Percentiles rank a stretch among this genome's conserved stretches.
Evolutionary conservation across 1,140 invertebrate genomes (phyloP).

Genomic region (Parasteatoda tepidariorum): DNA sequence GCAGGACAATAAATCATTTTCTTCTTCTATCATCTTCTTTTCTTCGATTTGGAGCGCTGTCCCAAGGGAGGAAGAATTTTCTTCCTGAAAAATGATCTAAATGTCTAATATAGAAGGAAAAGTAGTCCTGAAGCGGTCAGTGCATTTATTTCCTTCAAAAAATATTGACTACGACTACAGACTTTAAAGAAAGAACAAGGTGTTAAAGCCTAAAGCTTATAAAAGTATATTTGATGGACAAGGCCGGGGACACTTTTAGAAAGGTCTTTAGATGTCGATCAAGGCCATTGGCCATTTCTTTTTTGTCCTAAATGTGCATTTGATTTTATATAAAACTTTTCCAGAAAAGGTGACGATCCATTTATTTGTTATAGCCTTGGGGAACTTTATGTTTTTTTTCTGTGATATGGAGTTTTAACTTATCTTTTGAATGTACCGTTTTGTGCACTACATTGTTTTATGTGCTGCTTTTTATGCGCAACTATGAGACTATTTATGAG

Average conservation of each 20-base stretch:
- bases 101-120: constrained; percentile 24
- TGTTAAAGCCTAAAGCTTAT: constrained; percentile 34
- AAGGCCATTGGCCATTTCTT: constrained; percentile 20
- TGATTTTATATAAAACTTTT: too few relatives aligned
- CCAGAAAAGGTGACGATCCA: too few relatives aligned
- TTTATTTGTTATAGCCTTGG: too few relatives aligned
- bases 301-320: too few relatives aligned
- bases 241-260: constrained; percentile 27
- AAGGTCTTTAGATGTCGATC: constrained; percentile 45
- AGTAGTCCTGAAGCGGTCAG: constrained; percentile 26
- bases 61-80: constrained; percentile 8
- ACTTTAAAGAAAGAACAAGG: constrained; percentile 35
- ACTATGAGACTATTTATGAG: too few relatives aligned
- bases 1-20: constrained; percentile 42
- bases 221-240: constrained; percentile 58
- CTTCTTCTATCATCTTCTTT: neutral
- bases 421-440: too few relatives aligned
- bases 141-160: constrained; percentile 7
- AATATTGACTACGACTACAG: neutral
- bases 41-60: neutral
- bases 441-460: too few relatives aligned
- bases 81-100: constrained; percentile 17
- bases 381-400: too few relatives aligned
- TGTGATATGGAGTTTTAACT: too few relatives aligned
- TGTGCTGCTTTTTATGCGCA: too few relatives aligned